Conservation (phyloP, 2,113 vertebrate genomes). For the Zapornia atra region DNA sequence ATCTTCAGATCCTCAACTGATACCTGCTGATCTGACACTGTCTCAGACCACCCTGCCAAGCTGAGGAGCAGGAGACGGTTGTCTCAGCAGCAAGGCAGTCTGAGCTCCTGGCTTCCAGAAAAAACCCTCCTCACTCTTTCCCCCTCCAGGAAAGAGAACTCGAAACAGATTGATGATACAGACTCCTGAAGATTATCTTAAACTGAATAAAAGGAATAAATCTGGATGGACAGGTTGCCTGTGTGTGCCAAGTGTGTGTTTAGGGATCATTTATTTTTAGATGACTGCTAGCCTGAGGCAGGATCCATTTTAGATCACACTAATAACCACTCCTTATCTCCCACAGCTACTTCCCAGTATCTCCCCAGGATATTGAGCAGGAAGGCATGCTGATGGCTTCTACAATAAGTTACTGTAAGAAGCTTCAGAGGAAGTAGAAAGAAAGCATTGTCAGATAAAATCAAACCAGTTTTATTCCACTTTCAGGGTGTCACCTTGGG, state of each 20-base stretch:
- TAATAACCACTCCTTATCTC: background rate
- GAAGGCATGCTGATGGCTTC: background rate
- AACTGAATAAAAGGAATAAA: background rate
- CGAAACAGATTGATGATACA: background rate
- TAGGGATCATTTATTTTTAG: background rate
- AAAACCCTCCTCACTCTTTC: background rate
- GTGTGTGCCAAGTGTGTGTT: background rate
- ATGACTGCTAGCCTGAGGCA: background rate
- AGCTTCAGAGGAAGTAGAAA: background rate
- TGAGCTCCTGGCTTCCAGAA: background rate
- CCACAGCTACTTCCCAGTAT: background rate
- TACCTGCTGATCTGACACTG: background rate
- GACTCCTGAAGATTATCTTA: background rate
- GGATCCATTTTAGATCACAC: background rate
- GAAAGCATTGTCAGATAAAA: background rate
- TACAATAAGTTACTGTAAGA: background rate
- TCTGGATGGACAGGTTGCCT: background rate
- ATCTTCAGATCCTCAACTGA: background rate
- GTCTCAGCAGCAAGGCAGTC: background rate
- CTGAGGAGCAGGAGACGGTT: background rate
- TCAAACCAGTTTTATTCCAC: background rate
- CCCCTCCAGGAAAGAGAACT: fast-evolving
- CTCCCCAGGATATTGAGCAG: background rate
- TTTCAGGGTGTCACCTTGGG: background rate
- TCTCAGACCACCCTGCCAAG: background rate